Base-by-base conservation (phyloP, 2,888 invertebrate genomes). In the Hylaea fasciaria region DNA sequence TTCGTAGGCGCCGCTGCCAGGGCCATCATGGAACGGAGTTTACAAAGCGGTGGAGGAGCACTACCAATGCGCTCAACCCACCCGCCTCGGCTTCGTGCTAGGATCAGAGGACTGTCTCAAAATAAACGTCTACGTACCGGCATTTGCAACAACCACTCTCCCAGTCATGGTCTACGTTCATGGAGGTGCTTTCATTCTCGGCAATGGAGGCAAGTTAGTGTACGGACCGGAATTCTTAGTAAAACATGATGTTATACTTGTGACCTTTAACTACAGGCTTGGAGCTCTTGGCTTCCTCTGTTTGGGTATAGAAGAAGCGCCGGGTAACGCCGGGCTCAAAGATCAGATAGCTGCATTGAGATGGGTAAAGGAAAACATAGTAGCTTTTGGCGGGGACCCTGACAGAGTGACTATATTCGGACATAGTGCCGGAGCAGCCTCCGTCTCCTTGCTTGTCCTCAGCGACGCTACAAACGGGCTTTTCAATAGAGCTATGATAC, bases 141-240 rank as follows among this genome's bases (percentile, higher is more conserved):
- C 68, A 61, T 37, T 10, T 60, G 66, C 1, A 64, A 65, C 50
- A 7, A 66, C 50, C 62, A 82, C 80, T 10, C 61, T 86, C 1
- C 81, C 89, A 16, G 88, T 89, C 1, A 88, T 89, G 87, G 83
- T 83, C 0, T 89, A 76, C 59, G 82, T 89, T n/a, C 88, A 89
- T 37, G 89, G 89, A 32, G 89, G 89, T 40, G 88, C 83, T 13
- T 89, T 87, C 56, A 46, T 83, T 0, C 0, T 84, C 0, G 88
- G 89, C n/a, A 84, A 77, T 62, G 89, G 87, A 3, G 85, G 87
- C 11, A 86, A 86, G 70, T 51, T 83, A 3, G 0, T 87, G 0
- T 74, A 81, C 22, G 84, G 77, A 2, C 85, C 89, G 32, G 82
- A 86, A 14, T 87, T 85, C 55, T 63, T 89, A 32, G 74, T 88